Conservation (phyloP, 2,888 invertebrate genomes). For the Platycheirus albimanus region DNA sequence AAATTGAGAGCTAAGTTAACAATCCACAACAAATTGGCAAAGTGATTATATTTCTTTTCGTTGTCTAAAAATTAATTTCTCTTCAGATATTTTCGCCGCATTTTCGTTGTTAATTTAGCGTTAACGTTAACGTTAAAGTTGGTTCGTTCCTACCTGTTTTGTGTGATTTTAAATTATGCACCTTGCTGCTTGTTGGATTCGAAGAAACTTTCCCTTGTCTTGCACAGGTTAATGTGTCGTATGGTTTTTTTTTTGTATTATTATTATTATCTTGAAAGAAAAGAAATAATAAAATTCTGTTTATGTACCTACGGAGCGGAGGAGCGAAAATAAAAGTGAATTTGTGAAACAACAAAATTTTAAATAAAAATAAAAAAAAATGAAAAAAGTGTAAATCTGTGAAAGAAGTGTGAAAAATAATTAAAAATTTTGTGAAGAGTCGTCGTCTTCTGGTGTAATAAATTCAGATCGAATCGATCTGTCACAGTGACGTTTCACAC, state of each 20-base stretch:
- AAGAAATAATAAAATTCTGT: constrained; percentile 39
- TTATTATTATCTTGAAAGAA: no score
- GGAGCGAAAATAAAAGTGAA: constrained; percentile 51
- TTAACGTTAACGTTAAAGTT: no score
- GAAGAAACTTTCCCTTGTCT: constrained; percentile 69
- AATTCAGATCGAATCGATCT: constrained; percentile 74
- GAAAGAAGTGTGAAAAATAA: constrained; percentile 47
- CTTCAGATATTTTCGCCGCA: constrained; percentile 74
- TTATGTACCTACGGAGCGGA: constrained; percentile 10
- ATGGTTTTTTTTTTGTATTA: no score
- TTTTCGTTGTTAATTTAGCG: constrained; percentile 46
- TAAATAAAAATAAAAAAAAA: constrained; percentile 27
- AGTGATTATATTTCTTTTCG: constrained; percentile 36
- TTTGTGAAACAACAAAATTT: constrained; percentile 55
- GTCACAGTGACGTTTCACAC: constrained; percentile 35
- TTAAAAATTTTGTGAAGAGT: constrained; percentile 24
- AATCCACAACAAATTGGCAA: constrained; percentile 52
- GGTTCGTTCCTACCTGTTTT: constrained; percentile 57
- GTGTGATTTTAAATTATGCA: constrained; percentile 72
- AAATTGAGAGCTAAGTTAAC: constrained; percentile 40
- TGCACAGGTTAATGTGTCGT: constrained; percentile 72
- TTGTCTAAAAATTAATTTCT: constrained; percentile 53
- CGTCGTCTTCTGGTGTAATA: constrained; percentile 40
- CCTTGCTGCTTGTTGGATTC: constrained; percentile 62
- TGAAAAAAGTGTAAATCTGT: constrained; percentile 30